Evolutionary conservation across 2,888 invertebrate species (phyloP).

Genomic region (Lypha dubia): DNA sequence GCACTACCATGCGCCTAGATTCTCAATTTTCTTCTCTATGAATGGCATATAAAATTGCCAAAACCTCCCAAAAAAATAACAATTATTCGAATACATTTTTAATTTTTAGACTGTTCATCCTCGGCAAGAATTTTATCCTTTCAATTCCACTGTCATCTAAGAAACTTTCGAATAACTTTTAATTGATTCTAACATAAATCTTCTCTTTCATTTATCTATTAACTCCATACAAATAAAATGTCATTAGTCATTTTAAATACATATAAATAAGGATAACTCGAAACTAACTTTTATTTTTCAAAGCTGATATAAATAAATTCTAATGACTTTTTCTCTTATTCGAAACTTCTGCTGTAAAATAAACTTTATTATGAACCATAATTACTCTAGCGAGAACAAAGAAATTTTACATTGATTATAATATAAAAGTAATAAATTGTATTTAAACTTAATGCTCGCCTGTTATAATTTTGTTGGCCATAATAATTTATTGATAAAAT

Average conservation of each 20-base stretch:
- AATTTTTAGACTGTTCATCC: too few relatives aligned
- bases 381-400: slow-evolving; percentile 41
- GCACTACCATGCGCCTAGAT: too few relatives aligned
- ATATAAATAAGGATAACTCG: too few relatives aligned
- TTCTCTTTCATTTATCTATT: slow-evolving; percentile 44
- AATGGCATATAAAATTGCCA: too few relatives aligned
- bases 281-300: slow-evolving; percentile 34
- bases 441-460: slow-evolving; percentile 43
- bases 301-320: slow-evolving; percentile 40
- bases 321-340: slow-evolving; percentile 40
- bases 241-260: slow-evolving; percentile 60
- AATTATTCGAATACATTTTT: too few relatives aligned
- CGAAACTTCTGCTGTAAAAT: slow-evolving; percentile 16
- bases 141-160: not conserved
- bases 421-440: slow-evolving; percentile 58
- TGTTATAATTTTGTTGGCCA: slow-evolving; percentile 55
- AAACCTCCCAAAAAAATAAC: too few relatives aligned
- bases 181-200: slow-evolving; percentile 53
- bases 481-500: slow-evolving; percentile 68
- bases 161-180: slow-evolving; percentile 39
- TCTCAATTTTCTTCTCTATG: too few relatives aligned
- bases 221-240: slow-evolving; percentile 22
- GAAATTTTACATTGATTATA: slow-evolving; percentile 42
- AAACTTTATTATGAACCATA: slow-evolving; percentile 58
- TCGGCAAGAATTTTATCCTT: too few relatives aligned